Conservation (phyloP, 2,888 invertebrate species). For the Cephus rjabovi region DNA sequence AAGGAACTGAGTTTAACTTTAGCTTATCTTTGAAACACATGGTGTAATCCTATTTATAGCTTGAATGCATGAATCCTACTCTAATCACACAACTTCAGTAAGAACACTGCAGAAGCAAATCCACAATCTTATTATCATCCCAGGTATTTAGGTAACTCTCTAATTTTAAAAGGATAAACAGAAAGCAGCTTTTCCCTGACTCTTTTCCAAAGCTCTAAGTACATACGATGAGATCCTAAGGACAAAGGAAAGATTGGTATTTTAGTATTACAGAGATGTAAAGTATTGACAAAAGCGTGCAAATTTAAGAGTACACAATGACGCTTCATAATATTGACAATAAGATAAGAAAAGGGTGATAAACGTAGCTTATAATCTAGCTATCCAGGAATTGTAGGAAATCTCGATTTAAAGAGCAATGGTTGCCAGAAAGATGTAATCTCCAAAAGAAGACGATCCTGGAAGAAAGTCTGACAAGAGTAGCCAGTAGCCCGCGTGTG, state of each 20-base stretch:
- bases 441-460: not conserved
- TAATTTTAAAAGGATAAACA: not conserved
- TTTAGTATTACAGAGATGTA: not conserved
- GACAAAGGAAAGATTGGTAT: not conserved
- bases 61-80: slow-evolving; percentile 18
- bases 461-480: slow-evolving; percentile 32
- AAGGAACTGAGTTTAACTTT: slow-evolving; percentile 18
- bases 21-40: slow-evolving; percentile 34
- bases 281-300: not conserved
- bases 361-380: not conserved
- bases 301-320: not conserved
- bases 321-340: not conserved
- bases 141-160: not conserved
- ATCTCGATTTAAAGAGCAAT: not conserved
- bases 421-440: not conserved
- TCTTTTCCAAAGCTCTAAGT: not conserved
- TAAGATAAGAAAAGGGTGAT: not conserved
- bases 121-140: not conserved
- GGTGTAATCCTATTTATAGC: slow-evolving; percentile 28
- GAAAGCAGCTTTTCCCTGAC: not conserved
- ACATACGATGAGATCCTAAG: not conserved
- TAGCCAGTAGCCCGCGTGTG: slow-evolving; percentile 52
- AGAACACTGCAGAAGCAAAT: not conserved
- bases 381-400: not conserved
- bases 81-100: not conserved